These are phyloP conservation scores for Tauraco hartlaubi DNA, from an alignment of 2,797 vertebrate species.

Conservation along the genomic window DNA sequence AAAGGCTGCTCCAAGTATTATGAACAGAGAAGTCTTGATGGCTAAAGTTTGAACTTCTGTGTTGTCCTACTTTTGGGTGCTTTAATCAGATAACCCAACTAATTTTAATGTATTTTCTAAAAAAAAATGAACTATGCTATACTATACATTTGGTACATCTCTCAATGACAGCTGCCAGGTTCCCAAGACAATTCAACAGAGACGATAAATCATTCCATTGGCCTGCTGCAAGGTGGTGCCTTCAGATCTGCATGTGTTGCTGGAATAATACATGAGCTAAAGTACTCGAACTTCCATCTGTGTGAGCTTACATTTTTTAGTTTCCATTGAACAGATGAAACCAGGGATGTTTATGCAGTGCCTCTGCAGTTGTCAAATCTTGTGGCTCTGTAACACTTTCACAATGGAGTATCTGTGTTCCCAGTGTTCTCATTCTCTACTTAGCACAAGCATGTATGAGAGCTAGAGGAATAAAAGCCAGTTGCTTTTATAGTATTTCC, in stretches of 20 bases:
- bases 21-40: background rate
- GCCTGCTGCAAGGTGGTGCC: background rate
- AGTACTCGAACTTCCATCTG: background rate
- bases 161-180: background rate
- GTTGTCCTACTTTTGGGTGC: background rate
- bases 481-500: background rate
- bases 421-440: background rate
- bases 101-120: background rate
- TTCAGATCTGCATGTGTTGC: background rate
- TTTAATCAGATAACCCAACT: background rate
- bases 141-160: background rate
- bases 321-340: background rate
- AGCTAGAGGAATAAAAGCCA: background rate
- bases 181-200: background rate
- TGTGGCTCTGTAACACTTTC: background rate
- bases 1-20: background rate
- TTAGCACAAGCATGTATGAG: background rate
- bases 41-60: background rate
- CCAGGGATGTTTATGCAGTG: rapidly evolving
- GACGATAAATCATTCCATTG: background rate
- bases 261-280: background rate
- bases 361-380: background rate
- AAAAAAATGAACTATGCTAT: background rate
- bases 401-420: background rate
- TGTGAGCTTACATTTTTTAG: background rate